Evolutionary conservation across 2,113 vertebrate species (phyloP).

Genomic region (Tupaia chinensis): DNA sequence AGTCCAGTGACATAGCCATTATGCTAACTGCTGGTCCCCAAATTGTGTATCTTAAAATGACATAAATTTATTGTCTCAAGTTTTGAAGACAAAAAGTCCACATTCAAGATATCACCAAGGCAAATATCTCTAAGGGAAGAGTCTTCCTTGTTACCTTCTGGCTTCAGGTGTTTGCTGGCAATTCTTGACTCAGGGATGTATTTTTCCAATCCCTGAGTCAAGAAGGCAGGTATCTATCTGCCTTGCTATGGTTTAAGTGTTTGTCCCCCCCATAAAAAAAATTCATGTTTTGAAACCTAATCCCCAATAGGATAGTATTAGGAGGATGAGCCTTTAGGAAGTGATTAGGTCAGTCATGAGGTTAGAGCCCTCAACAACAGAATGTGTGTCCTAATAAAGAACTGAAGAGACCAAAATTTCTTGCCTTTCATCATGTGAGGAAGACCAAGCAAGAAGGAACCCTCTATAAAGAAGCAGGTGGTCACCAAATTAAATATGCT

Average conservation of each 20-base stretch:
- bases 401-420: background rate
- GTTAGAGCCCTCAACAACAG: background rate
- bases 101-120: background rate
- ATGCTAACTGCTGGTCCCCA: too few relatives aligned
- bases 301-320: background rate
- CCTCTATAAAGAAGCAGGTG: background rate
- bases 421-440: background rate
- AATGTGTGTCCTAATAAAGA: rapidly evolving
- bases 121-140: background rate
- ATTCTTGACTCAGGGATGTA: background rate
- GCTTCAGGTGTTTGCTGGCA: background rate
- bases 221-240: background rate
- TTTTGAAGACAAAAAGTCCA: background rate
- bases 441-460: background rate
- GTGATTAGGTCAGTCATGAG: background rate
- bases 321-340: rapidly evolving
- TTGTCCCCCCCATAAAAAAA: background rate
- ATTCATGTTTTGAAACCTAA: background rate
- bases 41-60: background rate
- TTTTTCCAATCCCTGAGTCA: too few relatives aligned
- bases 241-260: background rate
- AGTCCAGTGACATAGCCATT: too few relatives aligned
- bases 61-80: background rate
- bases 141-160: background rate
- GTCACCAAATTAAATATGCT: background rate